Base-by-base conservation (phyloP, 2,888 invertebrate species). In the Drosophila ustulata region DNA sequence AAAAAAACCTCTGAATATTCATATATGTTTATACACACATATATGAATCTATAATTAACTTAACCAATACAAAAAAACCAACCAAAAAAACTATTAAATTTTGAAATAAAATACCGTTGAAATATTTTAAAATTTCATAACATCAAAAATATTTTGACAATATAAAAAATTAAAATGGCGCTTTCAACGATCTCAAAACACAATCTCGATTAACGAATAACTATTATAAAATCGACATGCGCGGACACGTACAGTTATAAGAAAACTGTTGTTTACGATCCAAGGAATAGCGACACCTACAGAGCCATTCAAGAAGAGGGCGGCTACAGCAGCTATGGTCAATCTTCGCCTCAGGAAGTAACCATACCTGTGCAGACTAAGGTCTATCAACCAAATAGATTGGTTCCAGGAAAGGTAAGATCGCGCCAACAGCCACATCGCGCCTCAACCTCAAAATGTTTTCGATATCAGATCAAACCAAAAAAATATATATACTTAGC, bases 221-320 rank as follows among this genome's bases (percentile, higher is more conserved):
- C 39, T 53, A 55, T 32, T 34, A 63, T 18, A 43, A 49, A 81
- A 80, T 50, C 74, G 62, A 72, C 55, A 78, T n/a, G 37, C 71
- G 65, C 66, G 66, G 66, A 66, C 67, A 63, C 37, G 62, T 58
- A 77, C 80, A 92, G 91, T 83, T 92, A 92, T 83, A 95, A 95
- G 94, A 95, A 95, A 92, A 95, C 96, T 79, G 93, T 95, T 91
- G 94, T 94, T 91, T 97, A 96, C 94, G 97, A 97, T 94, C 97
- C 97, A 83, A 95, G 96, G 92, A 95, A 96, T 94, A 97, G 97
- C 91, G 97, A 97, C 93, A 96, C 97, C 66, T 97, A 95, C 94
- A 96, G 95, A 93, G 96, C 96, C 89, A 94, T 97, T 75, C 96
- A 97, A 93, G 97, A 97, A 93, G 94, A 95, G 80, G 84, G 84